phyloP scores from a whole-genome alignment of 2,888 invertebrate genomes.

The Lacanobia oleracea region DNA sequence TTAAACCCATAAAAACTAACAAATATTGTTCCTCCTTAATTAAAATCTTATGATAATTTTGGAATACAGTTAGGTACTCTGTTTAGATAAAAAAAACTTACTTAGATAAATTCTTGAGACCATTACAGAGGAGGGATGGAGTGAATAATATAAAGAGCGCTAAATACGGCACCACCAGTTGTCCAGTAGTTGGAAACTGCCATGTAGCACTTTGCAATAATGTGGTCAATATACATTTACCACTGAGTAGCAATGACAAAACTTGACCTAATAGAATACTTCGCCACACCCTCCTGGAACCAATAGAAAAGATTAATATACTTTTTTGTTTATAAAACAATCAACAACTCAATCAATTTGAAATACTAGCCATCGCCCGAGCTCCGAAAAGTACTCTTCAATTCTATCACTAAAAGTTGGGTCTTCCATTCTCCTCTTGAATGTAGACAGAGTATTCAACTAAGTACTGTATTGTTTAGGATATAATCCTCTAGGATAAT shows the following conservation, averaged over 20 bases:
- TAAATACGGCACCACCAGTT: slow-evolving; percentile 95
- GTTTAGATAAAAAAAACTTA: slow-evolving; percentile 81
- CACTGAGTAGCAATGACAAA: slow-evolving; percentile 94
- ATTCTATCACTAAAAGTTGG: slow-evolving; percentile 92
- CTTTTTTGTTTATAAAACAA: slow-evolving; percentile 25
- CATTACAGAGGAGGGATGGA: slow-evolving; percentile 93
- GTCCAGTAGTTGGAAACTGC: slow-evolving; percentile 94
- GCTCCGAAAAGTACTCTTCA: slow-evolving; percentile 92
- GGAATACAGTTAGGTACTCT: neutral
- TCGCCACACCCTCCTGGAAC: slow-evolving; percentile 93
- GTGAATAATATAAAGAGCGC: slow-evolving; percentile 94
- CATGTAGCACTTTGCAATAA: slow-evolving; percentile 92
- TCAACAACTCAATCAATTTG: slow-evolving; percentile 47
- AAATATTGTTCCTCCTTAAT: neutral
- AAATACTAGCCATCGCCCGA: slow-evolving; percentile 92
- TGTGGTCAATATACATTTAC: slow-evolving; percentile 94
- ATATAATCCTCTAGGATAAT: slow-evolving; percentile 57
- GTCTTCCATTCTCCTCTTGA: slow-evolving; percentile 79
- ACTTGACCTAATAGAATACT: slow-evolving; percentile 94
- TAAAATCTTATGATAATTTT: neutral
- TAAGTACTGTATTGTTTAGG: slow-evolving; percentile 56
- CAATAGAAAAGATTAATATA: slow-evolving; percentile 48
- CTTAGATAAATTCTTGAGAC: slow-evolving; percentile 92
- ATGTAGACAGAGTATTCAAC: slow-evolving; percentile 49
- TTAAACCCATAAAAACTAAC: neutral